A percentile compares a stretch with the other conserved stretches of the same genome.
phyloP scores from a whole-genome alignment of 2,113 vertebrate genomes.

The Rhegmatorhina hoffmannsi region DNA sequence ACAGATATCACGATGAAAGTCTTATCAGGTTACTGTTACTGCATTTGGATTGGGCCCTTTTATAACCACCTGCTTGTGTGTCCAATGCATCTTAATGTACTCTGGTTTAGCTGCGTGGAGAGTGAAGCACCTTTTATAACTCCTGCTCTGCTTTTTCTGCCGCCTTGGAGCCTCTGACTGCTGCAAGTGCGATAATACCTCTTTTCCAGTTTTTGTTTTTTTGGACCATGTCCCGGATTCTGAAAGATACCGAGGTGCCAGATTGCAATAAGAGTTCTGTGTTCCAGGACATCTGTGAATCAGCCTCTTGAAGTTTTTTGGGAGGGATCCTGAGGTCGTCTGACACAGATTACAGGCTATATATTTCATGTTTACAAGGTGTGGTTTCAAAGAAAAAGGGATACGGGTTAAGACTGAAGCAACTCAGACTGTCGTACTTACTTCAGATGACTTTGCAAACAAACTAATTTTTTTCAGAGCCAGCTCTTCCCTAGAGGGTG shows the following conservation, averaged over 20 bases:
- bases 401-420: not conserved
- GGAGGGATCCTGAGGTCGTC: not conserved
- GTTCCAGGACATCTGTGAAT: conserved; percentile 55
- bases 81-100: not conserved
- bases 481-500: not conserved
- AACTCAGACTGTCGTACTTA: not conserved
- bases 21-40: not conserved
- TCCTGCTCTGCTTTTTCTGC: not conserved
- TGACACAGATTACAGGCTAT: conserved; percentile 43
- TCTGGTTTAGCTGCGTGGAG: not conserved
- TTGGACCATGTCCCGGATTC: conserved; percentile 23
- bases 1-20: not conserved
- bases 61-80: not conserved
- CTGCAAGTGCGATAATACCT: conserved; percentile 1
- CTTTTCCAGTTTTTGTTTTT: not conserved
- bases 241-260: conserved; percentile 37
- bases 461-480: not conserved
- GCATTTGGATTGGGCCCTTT: not conserved
- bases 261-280: conserved; percentile 51
- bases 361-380: conserved; percentile 25
- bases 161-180: not conserved
- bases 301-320: conserved; percentile 12
- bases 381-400: not conserved
- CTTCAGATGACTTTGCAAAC: not conserved
- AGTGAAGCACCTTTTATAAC: not conserved